Base-by-base conservation (phyloP, 1,140 invertebrate genomes). In the Sycobia sp. region DNA sequence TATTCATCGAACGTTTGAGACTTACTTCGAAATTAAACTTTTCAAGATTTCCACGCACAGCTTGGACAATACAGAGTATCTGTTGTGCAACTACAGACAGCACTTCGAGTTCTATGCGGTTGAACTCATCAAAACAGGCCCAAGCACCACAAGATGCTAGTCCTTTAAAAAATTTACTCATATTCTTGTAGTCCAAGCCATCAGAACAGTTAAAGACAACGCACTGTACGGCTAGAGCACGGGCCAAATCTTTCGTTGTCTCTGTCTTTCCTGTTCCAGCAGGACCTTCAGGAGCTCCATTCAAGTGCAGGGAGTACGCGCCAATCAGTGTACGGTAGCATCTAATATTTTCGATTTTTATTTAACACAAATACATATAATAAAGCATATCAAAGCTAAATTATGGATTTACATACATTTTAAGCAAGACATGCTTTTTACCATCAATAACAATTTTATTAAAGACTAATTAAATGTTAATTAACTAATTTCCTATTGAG, bases 81-180 rank as follows among this genome's bases (percentile, higher is more conserved):
- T 96, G 93, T 76, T 93, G 91, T 0, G 91, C 91, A 0, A 94
- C 87, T 0, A 93, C 91, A 0, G 90, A 92, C 0, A 94, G 72
- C 4, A 93, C 91, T 82, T 96, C 94, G 44, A 96, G 82, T 67
- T 96, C 94, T 66, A 97, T 95, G n/a, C 91, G 83, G 76, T 97
- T 97, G 74, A 97, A 97, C 80, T 97, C 95, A 72, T 97, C 95
- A 72, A 97, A 96, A 75, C 95, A 97, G 0, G 91, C 92, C 94
- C 94, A 96, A 0, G 94, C 93, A 0, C 95, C 95, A 73, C 85
- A 91, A 5, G 92, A 89, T 8, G 94, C 92, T 3, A 96, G 75
- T 20, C 94, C 94, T 78, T 91, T 92, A 71, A 94, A 93, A 79
- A 91, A 93, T 80, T 95, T 96, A 23, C 94, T 93, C 88, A 97